Evolutionary conservation across 2,888 invertebrate genomes (phyloP), one percentile per base, ranked within the genome.

Genomic region (Cordylochernes scorpioides): DNA sequence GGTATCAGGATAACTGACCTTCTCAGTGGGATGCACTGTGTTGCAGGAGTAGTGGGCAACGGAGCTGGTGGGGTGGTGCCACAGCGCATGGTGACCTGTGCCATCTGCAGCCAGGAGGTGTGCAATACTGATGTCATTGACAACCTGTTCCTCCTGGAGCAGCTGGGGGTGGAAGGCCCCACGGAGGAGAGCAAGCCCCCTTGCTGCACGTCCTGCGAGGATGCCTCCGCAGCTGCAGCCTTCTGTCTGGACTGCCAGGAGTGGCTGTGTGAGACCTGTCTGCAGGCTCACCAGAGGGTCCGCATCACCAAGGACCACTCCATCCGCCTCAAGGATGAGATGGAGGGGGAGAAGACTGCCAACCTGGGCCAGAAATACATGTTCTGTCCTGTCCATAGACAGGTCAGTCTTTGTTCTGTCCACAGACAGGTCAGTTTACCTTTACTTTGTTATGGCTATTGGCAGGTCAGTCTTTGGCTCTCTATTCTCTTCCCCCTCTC

Each of bases 281-380:
- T 55, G 17, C 65, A 70, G 56, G 84, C 82, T 27, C 84, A 84
- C 60, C 75, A 77, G 53, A 66, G 82, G 56, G 62, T 86, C 31
- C 74, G 82, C 57, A 74, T 84, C 41, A 84, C 84, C 26, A 82
- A 82, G 58, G 82, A 82, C 50, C 86, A 86, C 54, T 72, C 69
- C 3, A 78, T 86, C 42, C 74, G 78, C 56, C 65, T 71, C 27
- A 73, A 73, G 54, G 72, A 73, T 45, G 74, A 75, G 52, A 71
- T 71, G 31, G 53, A 67, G 36, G 62, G 60, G 27, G 71, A 72
- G 49, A 61, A 59, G 25, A 19, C 28, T 12, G 17, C 32, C 14
- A 19, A 17, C 8, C 12, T 16, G 13, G 32, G 30, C 24, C 55
- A 62, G 16, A 62, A 64, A 46, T 67, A 65, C 48, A 61, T 73